phyloP scores from a whole-genome alignment of 2,797 vertebrate genomes.

The Bovichtus diacanthus region DNA sequence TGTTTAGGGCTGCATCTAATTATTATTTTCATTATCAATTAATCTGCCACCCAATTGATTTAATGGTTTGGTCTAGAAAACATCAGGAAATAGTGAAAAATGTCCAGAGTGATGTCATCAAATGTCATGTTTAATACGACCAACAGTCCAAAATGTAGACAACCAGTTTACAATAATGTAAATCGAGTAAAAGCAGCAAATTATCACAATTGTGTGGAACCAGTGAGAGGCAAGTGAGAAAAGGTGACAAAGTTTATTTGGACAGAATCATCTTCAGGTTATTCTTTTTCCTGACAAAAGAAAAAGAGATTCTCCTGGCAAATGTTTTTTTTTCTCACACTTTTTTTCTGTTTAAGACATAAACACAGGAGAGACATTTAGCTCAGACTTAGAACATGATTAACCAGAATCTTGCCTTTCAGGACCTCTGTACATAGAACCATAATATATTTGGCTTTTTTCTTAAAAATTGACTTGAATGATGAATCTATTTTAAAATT shows the following conservation, averaged over 20 bases:
- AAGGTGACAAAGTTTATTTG: no score
- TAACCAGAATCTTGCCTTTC: no score
- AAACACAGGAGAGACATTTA: no score
- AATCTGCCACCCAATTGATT: neutral
- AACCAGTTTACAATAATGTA: neutral
- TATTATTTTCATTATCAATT: neutral
- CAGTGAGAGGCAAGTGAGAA: no score
- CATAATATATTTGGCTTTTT: neutral
- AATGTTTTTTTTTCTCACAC: no score
- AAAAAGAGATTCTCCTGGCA: no score
- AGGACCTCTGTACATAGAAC: no score
- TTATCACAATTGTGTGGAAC: neutral
- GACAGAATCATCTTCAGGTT: no score
- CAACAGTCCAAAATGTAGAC: neutral
- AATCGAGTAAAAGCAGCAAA: neutral
- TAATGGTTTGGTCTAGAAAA: neutral
- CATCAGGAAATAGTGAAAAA: neutral
- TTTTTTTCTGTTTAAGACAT: no score
- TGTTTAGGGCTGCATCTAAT: no score
- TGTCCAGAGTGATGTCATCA: neutral
- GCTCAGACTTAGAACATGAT: no score
- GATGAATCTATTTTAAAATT: neutral
- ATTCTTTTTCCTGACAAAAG: no score
- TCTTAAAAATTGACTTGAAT: neutral
- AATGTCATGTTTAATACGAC: neutral